These are phyloP conservation scores for Neodiprion lecontei DNA, from an alignment of 1,140 invertebrate genomes.

Conservation along the genomic window DNA sequence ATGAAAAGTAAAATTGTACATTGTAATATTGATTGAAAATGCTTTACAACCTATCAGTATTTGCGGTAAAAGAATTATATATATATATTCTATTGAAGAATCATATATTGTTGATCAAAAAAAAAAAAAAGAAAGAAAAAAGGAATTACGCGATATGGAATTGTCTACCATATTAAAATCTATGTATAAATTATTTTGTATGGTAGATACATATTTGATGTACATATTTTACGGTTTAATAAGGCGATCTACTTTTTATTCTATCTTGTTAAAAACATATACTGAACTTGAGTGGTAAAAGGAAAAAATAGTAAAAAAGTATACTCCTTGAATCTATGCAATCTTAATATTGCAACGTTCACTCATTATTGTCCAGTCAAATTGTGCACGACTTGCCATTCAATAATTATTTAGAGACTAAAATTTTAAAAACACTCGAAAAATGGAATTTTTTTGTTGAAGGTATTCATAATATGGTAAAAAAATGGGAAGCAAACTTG, in stretches of 20 bases:
- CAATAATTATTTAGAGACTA: too few species aligned
- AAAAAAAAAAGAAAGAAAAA: constrained; percentile 13
- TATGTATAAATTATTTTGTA: neutral
- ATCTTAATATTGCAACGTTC: too few species aligned
- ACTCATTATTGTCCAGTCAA: too few species aligned
- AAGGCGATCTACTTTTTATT: neutral
- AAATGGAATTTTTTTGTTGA: neutral
- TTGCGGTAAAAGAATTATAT: neutral
- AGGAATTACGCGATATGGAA: constrained; percentile 5
- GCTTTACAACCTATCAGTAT: neutral
- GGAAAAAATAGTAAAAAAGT: neutral
- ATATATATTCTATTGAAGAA: neutral
- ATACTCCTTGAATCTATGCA: too few species aligned
- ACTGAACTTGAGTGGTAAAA: neutral
- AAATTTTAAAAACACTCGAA: too few species aligned
- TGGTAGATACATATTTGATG: constrained; percentile 3
- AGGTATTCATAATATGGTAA: neutral
- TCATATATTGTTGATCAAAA: neutral
- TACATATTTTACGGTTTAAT: constrained; percentile 3
- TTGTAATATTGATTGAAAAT: too few species aligned
- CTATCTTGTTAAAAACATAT: neutral
- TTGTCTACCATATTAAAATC: neutral
- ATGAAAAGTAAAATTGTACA: too few species aligned
- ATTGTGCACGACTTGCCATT: too few species aligned
- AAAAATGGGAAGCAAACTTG: neutral